Conservation (phyloP, 2,888 invertebrate genomes). For the Fragum sueziense region DNA sequence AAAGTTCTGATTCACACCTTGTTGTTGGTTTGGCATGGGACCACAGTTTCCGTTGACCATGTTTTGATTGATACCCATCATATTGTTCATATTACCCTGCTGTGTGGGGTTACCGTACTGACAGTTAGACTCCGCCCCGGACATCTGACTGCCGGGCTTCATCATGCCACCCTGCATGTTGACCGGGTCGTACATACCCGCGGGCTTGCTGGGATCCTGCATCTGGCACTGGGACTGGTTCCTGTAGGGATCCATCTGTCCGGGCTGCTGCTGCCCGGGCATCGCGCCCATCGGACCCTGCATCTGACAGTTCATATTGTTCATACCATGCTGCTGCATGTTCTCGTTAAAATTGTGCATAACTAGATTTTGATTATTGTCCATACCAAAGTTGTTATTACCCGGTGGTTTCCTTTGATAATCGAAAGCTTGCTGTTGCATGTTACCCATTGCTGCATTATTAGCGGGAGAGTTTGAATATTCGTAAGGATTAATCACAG, state of each 20-base stretch:
- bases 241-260: constrained; percentile 56
- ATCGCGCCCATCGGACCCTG: constrained; percentile 61
- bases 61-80: constrained; percentile 65
- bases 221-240: constrained; percentile 55
- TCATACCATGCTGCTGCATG: constrained; percentile 54
- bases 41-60: constrained; percentile 52
- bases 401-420: constrained; percentile 52
- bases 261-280: constrained; percentile 59
- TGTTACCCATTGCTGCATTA: constrained; percentile 32
- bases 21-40: constrained; percentile 29
- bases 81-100: constrained; percentile 62
- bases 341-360: constrained; percentile 64
- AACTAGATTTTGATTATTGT: constrained; percentile 69
- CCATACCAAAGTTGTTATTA: constrained; percentile 63
- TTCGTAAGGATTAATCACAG: constrained; percentile 63
- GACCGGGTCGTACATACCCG: constrained; percentile 55
- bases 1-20: constrained; percentile 58
- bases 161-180: constrained; percentile 55
- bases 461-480: constrained; percentile 45
- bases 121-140: constrained; percentile 38
- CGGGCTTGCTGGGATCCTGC: constrained; percentile 58
- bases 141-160: constrained; percentile 32
- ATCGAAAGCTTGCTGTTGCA: constrained; percentile 65
- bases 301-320: constrained; percentile 60
- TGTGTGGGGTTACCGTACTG: constrained; percentile 45